phyloP scores from a whole-genome alignment of 1,140 invertebrate genomes.

The Ptiloglossa arizonensis region DNA sequence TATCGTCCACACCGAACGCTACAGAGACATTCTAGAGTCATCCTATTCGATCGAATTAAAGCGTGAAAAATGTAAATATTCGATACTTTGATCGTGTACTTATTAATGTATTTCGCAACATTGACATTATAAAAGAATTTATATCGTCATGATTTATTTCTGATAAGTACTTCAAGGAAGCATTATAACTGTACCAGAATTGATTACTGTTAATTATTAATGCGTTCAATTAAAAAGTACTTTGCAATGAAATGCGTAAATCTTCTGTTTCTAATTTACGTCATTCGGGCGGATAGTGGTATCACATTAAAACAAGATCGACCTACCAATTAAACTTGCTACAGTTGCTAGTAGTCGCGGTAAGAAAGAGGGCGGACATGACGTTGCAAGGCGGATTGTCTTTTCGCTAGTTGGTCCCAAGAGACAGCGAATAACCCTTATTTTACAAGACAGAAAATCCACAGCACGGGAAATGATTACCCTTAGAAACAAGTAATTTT shows the following conservation, averaged over 20 bases:
- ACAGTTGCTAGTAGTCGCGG: slow-evolving; percentile 25
- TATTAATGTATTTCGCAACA: too few species aligned
- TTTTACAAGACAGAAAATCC: slow-evolving; percentile 10
- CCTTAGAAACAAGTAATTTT: neutral
- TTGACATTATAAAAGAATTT: too few species aligned
- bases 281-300: neutral
- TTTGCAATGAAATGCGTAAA: neutral
- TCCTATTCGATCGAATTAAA: too few species aligned
- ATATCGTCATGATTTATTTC: too few species aligned
- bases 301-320: neutral
- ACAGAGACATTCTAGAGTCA: too few species aligned
- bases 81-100: too few species aligned
- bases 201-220: too few species aligned
- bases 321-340: slow-evolving; percentile 47
- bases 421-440: slow-evolving; percentile 15
- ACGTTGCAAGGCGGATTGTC: slow-evolving; percentile 49
- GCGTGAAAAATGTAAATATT: too few species aligned
- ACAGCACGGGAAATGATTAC: neutral
- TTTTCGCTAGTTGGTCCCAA: slow-evolving; percentile 58
- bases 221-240: neutral
- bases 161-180: too few species aligned
- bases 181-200: too few species aligned
- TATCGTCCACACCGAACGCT: too few species aligned
- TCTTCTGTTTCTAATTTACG: neutral
- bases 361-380: slow-evolving; percentile 3